phyloP scores from a whole-genome alignment of 1,140 invertebrate species.

The Caerostris extrusa region DNA sequence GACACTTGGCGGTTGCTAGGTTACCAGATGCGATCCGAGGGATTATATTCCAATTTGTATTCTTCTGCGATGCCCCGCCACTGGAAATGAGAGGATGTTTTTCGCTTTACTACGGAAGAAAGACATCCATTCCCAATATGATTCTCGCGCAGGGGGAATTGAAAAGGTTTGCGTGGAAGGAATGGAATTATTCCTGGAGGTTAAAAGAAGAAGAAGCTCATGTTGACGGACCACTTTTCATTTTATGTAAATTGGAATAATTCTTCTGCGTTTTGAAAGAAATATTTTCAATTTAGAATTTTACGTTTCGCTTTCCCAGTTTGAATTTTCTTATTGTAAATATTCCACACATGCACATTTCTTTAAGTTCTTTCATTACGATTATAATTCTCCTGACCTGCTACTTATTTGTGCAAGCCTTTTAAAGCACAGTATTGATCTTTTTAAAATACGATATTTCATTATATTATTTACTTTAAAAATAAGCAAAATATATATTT shows the following conservation, averaged over 20 bases:
- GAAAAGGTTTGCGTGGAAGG: background rate
- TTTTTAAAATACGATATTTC: too few species aligned
- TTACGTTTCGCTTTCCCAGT: too few species aligned
- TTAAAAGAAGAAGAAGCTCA: background rate
- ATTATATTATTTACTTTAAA: too few species aligned
- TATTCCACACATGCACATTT: too few species aligned
- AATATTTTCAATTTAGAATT: too few species aligned
- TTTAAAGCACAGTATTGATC: too few species aligned
- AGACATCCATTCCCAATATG: conserved; percentile 11
- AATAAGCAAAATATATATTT: too few species aligned
- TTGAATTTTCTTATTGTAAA: too few species aligned
- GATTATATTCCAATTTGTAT: conserved; percentile 63
- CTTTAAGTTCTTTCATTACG: too few species aligned
- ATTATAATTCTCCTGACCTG: too few species aligned
- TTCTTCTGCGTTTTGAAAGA: background rate
- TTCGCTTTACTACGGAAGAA: conserved; percentile 6
- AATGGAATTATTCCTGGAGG: background rate
- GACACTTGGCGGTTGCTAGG: conserved; percentile 49
- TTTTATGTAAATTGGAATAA: background rate
- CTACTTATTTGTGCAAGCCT: too few species aligned
- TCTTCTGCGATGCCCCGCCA: background rate
- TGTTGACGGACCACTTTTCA: background rate
- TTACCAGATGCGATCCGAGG: conserved; percentile 18
- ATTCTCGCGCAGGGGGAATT: background rate
- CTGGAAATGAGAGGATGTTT: background rate